These are phyloP conservation scores for Carposina sasakii DNA, from an alignment of 1,140 invertebrate species.

Conservation along the genomic window DNA sequence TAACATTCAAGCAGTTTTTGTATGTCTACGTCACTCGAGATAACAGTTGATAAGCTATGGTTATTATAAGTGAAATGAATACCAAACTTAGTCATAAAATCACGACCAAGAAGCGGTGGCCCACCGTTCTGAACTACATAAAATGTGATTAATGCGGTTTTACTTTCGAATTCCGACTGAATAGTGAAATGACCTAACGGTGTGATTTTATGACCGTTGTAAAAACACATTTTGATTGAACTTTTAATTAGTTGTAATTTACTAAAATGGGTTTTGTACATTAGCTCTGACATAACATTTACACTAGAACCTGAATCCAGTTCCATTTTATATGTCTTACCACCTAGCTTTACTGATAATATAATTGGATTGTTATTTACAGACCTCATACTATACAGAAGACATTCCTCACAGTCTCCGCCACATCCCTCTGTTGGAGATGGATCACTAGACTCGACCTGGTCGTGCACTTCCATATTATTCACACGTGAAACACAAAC, in stretches of 20 bases:
- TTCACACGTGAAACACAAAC: background rate
- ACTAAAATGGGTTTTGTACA: background rate
- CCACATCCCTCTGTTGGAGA: background rate
- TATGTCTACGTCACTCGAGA: too few relatives aligned
- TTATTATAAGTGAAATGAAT: background rate
- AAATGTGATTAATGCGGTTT: background rate
- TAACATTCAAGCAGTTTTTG: too few relatives aligned
- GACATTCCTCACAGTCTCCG: slow-evolving; percentile 6
- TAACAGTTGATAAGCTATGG: too few relatives aligned
- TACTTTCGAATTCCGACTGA: background rate
- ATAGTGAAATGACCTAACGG: slow-evolving; percentile 1
- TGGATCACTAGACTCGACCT: background rate
- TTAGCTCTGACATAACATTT: background rate
- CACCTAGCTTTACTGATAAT: background rate
- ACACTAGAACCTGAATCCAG: background rate
- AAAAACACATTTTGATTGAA: slow-evolving; percentile 5
- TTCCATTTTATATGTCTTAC: background rate
- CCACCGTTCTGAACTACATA: slow-evolving; percentile 7
- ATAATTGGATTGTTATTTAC: slow-evolving; percentile 1
- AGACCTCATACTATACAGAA: slow-evolving; percentile 7
- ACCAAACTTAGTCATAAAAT: slow-evolving; percentile 8
- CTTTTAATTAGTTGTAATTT: background rate
- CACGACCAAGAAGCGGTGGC: slow-evolving; percentile 1
- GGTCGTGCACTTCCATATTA: background rate
- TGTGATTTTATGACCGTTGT: slow-evolving; percentile 11